Base-by-base conservation (phyloP, 2,113 vertebrate genomes). In the Notothenia coriiceps region DNA sequence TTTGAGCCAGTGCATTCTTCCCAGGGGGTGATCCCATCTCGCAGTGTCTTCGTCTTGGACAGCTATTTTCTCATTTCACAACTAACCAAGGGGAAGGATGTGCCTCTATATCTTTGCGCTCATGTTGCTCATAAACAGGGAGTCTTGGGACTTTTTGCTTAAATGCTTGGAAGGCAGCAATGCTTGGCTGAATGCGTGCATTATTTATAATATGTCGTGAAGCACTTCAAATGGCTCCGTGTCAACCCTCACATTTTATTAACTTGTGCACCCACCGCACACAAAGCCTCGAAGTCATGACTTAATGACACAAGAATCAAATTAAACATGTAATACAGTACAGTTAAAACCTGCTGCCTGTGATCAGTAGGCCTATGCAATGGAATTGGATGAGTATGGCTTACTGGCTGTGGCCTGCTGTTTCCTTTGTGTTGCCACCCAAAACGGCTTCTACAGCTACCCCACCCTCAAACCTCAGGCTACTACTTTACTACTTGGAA, bases 21-120 rank as follows among this genome's bases (percentile, higher is more conserved):
- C 89, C 71, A 64, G 71, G 60, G 78, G 89, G 50, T 14, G 70
- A 79, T 77, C 76, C 64, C 79, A 80, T 84, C 83, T 64, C 52
- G 85, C 47, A 22, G 61, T 75, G 61, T 85, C 88, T 68, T 86
- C 74, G 20, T 80, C 74, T 86, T 86, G 78, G 77, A 85, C 63
- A 66, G 68, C 72, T 57, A 77, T 84, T 85, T 84, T 77, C 70
- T 83, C 64, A 74, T 22, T 15, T 79, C 54, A 90, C 59, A 54
- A 54, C 72, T 89, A 47, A 74, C 84, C 44, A 10, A 72, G 57
- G 77, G 75, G 81, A 70, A 75, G 70, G 79, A 80, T 64, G 63
- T 35, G 74, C 72, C 65, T 73, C 50, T 25, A 17, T 33, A 17
- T 88, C 63, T 75, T 8, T 73, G 40, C 33, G 72, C 77, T 81